A percentile compares a stretch with the other conserved stretches of the same genome.
Conservation (phyloP, 92 coral and sea anemone genomes). For the Epizoanthus illoricatus region DNA sequence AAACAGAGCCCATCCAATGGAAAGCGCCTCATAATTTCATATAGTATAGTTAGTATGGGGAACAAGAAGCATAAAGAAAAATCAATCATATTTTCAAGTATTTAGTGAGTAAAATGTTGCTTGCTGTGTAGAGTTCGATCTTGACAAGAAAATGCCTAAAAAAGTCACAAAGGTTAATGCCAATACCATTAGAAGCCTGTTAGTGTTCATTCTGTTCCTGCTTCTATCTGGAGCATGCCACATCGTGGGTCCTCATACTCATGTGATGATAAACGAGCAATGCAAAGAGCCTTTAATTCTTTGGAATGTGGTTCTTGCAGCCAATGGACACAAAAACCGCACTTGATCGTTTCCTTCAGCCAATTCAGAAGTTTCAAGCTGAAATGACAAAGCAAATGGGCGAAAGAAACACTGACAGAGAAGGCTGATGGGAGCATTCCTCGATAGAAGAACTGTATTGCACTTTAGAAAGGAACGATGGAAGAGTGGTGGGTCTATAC, state of each 20-base stretch:
- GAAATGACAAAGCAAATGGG: too few relatives aligned
- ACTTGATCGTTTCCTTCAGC: conserved; percentile 49
- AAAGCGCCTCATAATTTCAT: too few relatives aligned
- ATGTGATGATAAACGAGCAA: conserved; percentile 42
- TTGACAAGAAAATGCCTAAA: conserved; percentile 30
- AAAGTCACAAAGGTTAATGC: conserved; percentile 49
- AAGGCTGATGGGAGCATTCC: too few relatives aligned
- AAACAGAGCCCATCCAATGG: too few relatives aligned
- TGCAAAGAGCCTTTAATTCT: conserved; percentile 63
- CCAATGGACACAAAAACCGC: conserved; percentile 66
- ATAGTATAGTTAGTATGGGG: too few relatives aligned
- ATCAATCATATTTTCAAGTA: too few relatives aligned
- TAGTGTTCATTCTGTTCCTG: conserved; percentile 52
- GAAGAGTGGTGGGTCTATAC: too few relatives aligned
- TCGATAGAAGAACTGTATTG: too few relatives aligned
- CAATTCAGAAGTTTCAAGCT: conserved; percentile 26
- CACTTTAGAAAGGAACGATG: too few relatives aligned
- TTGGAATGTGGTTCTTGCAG: conserved; percentile 63
- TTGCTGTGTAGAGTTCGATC: neutral
- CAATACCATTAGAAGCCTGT: conserved; percentile 59
- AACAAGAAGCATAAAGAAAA: too few relatives aligned
- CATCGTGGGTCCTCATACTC: conserved; percentile 53
- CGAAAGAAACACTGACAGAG: too few relatives aligned
- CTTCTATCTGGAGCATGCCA: conserved; percentile 50
- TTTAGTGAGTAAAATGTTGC: too few relatives aligned